Conservation (phyloP, 2,797 vertebrate species). For the Rhynchonycteris naso region DNA sequence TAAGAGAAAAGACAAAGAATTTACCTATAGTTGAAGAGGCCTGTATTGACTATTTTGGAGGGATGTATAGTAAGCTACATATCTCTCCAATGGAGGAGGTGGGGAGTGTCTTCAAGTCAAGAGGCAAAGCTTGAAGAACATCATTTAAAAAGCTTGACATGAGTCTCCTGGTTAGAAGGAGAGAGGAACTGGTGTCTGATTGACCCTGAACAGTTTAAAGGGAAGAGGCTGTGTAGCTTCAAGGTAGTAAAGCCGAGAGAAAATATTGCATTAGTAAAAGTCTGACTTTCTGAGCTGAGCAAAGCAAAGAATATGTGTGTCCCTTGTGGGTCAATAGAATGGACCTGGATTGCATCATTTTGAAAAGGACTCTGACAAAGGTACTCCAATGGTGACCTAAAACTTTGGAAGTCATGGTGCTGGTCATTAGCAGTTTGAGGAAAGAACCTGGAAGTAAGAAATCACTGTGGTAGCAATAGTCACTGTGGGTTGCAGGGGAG, state of each 20-base stretch:
- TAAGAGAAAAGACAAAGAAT: slow-evolving; percentile 26
- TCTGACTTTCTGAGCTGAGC: not conserved
- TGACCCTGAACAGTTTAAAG: not conserved
- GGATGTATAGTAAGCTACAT: not conserved
- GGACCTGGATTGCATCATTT: not conserved
- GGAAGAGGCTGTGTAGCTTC: not conserved
- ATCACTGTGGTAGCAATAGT: not conserved
- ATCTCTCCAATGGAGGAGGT: not conserved
- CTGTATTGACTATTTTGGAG: not conserved
- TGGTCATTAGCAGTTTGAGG: not conserved
- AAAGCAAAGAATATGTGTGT: not conserved
- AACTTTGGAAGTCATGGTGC: not conserved
- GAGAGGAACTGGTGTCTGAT: not conserved
- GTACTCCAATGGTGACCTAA: not conserved
- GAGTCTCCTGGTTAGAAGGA: not conserved
- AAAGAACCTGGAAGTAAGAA: not conserved
- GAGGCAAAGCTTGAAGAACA: not conserved
- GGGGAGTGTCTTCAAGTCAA: not conserved
- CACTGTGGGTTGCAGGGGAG: not conserved
- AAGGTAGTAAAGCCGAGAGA: not conserved
- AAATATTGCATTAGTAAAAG: not conserved
- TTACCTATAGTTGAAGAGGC: not conserved
- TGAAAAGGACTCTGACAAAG: not conserved
- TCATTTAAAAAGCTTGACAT: slow-evolving; percentile 9
- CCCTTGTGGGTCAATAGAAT: not conserved